These are phyloP conservation scores for Daboia siamensis DNA, from an alignment of 2,113 vertebrate species.

Conservation along the genomic window DNA sequence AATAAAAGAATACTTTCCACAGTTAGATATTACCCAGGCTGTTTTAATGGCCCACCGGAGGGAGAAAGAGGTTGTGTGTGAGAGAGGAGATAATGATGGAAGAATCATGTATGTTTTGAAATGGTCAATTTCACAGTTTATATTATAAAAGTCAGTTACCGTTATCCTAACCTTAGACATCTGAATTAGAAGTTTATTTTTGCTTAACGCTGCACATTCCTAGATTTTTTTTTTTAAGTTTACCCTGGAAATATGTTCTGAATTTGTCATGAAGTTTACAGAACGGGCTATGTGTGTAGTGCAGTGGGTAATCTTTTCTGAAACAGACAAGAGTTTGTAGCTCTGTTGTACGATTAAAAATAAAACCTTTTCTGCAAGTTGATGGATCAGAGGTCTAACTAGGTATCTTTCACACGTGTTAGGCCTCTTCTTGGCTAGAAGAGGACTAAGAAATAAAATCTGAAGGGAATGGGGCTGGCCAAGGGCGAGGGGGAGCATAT, in stretches of 20 bases:
- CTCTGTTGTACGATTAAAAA: not conserved
- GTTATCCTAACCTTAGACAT: not conserved
- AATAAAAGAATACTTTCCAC: conserved; percentile 2
- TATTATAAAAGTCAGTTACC: not conserved
- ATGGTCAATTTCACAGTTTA: not conserved
- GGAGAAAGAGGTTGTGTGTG: not conserved
- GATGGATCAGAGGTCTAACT: not conserved
- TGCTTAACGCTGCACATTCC: not conserved
- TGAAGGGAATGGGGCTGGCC: not conserved
- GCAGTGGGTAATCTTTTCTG: not conserved
- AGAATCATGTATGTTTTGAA: not conserved
- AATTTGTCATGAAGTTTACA: not conserved
- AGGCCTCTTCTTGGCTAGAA: not conserved
- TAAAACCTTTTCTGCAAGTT: not conserved
- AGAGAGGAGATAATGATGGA: not conserved
- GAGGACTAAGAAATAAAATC: not conserved
- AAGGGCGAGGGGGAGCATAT: not conserved
- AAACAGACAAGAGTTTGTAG: not conserved
- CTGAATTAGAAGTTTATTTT: not conserved
- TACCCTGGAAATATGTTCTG: not conserved
- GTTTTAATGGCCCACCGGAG: conserved; percentile 1
- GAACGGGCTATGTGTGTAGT: not conserved
- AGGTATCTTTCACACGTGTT: not conserved
- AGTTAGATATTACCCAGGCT: not conserved
- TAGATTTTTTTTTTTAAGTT: not conserved